phyloP scores from a whole-genome alignment of 2,888 invertebrate species.

The Drosophila quinaria region DNA sequence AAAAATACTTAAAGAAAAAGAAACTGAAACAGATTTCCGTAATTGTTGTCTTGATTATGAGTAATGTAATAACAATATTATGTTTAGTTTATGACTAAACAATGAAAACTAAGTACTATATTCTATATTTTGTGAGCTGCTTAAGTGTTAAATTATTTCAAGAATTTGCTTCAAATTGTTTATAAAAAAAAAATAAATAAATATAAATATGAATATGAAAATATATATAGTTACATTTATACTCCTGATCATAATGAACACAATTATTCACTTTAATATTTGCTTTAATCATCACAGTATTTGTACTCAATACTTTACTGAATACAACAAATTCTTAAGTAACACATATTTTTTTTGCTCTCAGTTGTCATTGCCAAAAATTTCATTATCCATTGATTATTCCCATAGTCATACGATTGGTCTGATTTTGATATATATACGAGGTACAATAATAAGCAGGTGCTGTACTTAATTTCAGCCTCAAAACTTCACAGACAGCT shows the following conservation, averaged over 20 bases:
- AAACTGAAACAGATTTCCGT: neutral
- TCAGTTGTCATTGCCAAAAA: neutral
- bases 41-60: neutral
- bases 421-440: neutral
- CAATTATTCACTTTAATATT: neutral
- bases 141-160: neutral
- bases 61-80: constrained; percentile 2
- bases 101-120: neutral
- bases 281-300: neutral
- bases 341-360: neutral
- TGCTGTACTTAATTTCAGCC: neutral
- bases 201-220: neutral
- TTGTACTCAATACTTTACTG: neutral
- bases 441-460: neutral
- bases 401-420: neutral
- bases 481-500: neutral
- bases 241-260: neutral
- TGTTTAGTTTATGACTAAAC: neutral
- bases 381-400: neutral
- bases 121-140: neutral
- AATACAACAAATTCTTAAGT: neutral
- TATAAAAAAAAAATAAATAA: too few relatives aligned
- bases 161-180: neutral
- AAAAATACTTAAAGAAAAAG: neutral
- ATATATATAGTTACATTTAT: neutral